These are phyloP conservation scores for Chloroceryle aenea DNA, from an alignment of 2,113 vertebrate genomes.

Conservation along the genomic window DNA sequence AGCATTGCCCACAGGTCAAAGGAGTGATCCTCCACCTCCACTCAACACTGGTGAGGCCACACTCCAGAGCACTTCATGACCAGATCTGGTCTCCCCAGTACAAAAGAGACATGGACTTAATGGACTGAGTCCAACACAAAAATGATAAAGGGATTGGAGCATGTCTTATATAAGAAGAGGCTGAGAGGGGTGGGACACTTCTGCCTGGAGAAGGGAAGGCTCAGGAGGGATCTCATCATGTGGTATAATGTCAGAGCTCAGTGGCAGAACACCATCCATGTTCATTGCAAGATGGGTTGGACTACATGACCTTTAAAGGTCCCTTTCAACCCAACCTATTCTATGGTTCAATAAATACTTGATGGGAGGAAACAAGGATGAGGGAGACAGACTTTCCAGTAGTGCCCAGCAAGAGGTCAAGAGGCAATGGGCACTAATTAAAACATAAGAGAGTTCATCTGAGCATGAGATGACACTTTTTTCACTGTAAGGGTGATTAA, in stretches of 20 bases:
- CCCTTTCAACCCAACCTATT: not conserved
- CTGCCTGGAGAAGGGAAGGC: not conserved
- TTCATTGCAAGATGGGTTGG: not conserved
- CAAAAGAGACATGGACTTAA: not conserved
- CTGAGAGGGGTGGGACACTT: not conserved
- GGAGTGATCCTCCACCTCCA: not conserved
- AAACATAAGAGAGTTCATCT: not conserved
- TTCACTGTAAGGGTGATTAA: not conserved
- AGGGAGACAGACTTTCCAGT: not conserved
- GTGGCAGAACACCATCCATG: not conserved
- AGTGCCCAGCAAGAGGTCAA: not conserved
- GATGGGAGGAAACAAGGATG: not conserved
- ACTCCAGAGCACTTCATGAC: not conserved
- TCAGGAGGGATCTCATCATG: not conserved
- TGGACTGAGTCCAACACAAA: not conserved
- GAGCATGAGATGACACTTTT: not conserved
- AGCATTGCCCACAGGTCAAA: not conserved
- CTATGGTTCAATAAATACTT: not conserved
- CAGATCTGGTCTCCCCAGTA: not conserved
- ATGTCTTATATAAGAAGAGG: not conserved
- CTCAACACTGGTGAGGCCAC: not conserved
- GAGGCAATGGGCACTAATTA: not conserved
- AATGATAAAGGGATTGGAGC: not conserved
- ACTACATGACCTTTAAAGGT: not conserved
- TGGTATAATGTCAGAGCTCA: not conserved